A percentile compares a stretch with the other conserved stretches of the same genome.
These are phyloP conservation scores for Astropecten irregularis DNA, from an alignment of 53 echinoderm and acorn worm species.

Conservation along the genomic window DNA sequence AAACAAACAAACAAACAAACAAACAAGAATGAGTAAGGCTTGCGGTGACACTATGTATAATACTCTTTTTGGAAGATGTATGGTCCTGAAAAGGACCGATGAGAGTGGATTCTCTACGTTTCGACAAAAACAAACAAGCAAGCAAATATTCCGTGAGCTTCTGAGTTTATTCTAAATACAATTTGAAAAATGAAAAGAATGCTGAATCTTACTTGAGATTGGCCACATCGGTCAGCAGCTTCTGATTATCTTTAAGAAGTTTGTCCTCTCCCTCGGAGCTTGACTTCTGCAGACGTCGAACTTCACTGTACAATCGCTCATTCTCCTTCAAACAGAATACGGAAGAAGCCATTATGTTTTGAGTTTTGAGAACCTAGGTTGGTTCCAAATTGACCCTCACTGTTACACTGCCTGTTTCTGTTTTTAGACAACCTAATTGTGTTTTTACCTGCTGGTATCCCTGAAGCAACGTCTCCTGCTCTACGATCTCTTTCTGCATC, in stretches of 20 bases:
- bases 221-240: conserved; percentile 81
- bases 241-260: conserved; percentile 80
- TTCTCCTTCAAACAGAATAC: conserved; percentile 75
- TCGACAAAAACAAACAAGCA: not conserved
- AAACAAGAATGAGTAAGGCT: too few species aligned
- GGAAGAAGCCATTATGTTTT: not conserved
- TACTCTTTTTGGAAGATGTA: too few species aligned
- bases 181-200: not conserved
- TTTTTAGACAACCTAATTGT: too few species aligned
- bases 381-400: too few species aligned
- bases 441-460: conserved; percentile 97
- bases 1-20: too few species aligned
- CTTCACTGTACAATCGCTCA: conserved; percentile 89
- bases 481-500: conserved; percentile 85
- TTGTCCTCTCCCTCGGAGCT: conserved; percentile 78
- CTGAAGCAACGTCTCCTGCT: conserved; percentile 93
- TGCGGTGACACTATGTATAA: too few species aligned
- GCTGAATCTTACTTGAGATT: conserved; percentile 67
- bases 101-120: too few species aligned
- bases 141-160: too few species aligned
- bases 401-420: too few species aligned
- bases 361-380: too few species aligned
- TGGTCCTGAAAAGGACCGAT: too few species aligned
- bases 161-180: too few species aligned
- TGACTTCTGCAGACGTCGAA: conserved; percentile 67